Base-by-base conservation (phyloP, 2,113 vertebrate species). In the Sylvilagus bachmani region DNA sequence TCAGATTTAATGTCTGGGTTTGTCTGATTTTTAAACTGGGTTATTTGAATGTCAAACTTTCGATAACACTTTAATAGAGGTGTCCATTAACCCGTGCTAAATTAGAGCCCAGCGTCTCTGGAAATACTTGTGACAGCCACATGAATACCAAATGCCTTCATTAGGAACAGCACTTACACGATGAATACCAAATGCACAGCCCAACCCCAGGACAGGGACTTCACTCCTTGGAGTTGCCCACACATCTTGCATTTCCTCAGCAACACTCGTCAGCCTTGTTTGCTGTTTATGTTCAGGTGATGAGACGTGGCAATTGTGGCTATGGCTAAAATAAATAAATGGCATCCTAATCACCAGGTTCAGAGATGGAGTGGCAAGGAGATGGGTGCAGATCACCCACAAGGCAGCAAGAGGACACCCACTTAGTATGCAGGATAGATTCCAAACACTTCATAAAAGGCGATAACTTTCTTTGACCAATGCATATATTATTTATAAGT, bases 31-130 rank as follows among this genome's bases (percentile, higher is more conserved):
- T 98, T 97, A 97, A 97, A 97, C 97, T 98, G 98, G 98, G 98
- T 98, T 98, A 98, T 98, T 98, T 98, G 98, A 98, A 99, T 98
- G 98, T 98, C 98, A 99, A 98, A 98, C 98, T 98, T 99, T 97
- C 97, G 97, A 98, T 98, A 98, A 98, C 98, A 98, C 97, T 98
- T 98, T 98, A 98, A 98, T 98, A 98, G 98, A 98, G 98, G 98
- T 98, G 98, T 98, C 98, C 98, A 98, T 99, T 98, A 99, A 99
- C 98, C 98, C 91, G 38, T 95, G 98, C 97, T 98, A 98, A 99
- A 98, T 99, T 98, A 98, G 97, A 98, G 98, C 97, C 94, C 98
- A 97, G 98, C 90, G 33, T 98, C 98, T 98, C 98, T 98, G 97
- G 97, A 98, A 98, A 98, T 98, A 97, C 98, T 98, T 98, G 98